Percentiles rank a stretch among this genome's conserved stretches.
Conservation (phyloP, 2,888 invertebrate genomes). For the Uropetala carovei region DNA sequence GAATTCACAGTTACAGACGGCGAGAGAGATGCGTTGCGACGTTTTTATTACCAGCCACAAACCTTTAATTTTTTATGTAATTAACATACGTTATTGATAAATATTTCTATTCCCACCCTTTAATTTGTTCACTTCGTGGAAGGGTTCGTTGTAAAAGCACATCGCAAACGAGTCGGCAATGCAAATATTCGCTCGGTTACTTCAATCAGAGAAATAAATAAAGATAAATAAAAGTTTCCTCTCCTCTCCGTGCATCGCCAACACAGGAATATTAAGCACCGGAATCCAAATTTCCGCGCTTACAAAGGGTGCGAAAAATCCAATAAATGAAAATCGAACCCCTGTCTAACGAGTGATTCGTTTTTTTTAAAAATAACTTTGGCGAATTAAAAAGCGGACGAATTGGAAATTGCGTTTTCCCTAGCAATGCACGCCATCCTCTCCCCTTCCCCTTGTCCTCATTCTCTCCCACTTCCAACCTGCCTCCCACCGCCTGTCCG, state of each 20-base stretch:
- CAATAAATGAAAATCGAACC: slow-evolving; percentile 26
- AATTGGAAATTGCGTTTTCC: neutral
- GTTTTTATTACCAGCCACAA: no score
- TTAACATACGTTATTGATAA: no score
- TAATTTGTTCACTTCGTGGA: neutral
- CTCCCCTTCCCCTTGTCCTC: neutral
- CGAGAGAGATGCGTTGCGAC: no score
- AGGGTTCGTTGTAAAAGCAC: neutral
- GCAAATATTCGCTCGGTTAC: neutral
- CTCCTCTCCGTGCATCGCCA: neutral
- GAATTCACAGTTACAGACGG: no score
- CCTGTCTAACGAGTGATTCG: neutral
- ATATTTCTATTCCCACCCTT: no score
- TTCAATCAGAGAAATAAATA: neutral
- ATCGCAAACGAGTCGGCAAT: neutral
- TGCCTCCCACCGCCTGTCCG: no score
- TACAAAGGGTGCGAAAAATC: slow-evolving; percentile 17
- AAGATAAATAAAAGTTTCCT: neutral
- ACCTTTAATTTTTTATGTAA: no score
- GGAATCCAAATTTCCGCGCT: slow-evolving; percentile 3
- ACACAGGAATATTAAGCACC: neutral
- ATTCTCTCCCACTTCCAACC: no score
- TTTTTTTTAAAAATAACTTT: neutral
- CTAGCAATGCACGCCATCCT: neutral
- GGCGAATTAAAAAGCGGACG: neutral